Evolutionary conservation across 2,888 invertebrate species (phyloP).

Genomic region (Cataglyphis livida): DNA sequence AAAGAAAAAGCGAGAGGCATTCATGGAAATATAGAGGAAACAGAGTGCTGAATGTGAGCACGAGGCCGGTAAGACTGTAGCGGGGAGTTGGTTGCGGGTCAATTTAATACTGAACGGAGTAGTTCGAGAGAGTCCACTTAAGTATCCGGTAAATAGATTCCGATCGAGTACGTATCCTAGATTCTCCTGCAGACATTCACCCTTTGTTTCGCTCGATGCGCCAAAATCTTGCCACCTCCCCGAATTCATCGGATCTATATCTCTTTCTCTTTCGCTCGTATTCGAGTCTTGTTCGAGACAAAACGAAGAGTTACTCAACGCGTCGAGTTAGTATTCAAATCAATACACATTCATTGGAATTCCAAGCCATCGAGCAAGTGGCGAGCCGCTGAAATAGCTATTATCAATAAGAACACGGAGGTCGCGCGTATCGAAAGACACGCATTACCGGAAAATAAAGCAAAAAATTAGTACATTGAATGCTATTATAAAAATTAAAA

Average conservation of each 20-base stretch:
- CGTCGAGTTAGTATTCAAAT: conserved; percentile 26
- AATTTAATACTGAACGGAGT: conserved; percentile 78
- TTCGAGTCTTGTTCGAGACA: conserved; percentile 7
- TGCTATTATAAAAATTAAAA: not conserved
- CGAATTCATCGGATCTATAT: not conserved
- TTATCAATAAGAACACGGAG: not conserved
- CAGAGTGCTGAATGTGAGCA: not conserved
- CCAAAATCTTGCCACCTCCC: not conserved
- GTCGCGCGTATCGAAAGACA: not conserved
- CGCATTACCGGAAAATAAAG: not conserved
- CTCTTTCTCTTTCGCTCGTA: not conserved
- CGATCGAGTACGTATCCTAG: conserved; percentile 75
- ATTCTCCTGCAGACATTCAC: conserved; percentile 74
- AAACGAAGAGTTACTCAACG: conserved; percentile 19
- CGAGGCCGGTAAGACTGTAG: conserved; percentile 28
- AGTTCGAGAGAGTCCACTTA: conserved; percentile 77
- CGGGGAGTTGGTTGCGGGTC: conserved; percentile 74
- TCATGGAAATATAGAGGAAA: conserved; percentile 20
- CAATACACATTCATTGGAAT: conserved; percentile 20
- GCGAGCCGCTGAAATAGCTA: not conserved
- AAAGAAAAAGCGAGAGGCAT: conserved; percentile 10
- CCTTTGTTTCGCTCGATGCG: conserved; percentile 29
- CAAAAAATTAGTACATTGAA: not conserved
- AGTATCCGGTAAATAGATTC: conserved; percentile 79
- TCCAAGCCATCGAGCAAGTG: not conserved